Evolutionary conservation across 2,113 vertebrate genomes (phyloP), one percentile per base, ranked within the genome.

Genomic region (Hippolais icterina): DNA sequence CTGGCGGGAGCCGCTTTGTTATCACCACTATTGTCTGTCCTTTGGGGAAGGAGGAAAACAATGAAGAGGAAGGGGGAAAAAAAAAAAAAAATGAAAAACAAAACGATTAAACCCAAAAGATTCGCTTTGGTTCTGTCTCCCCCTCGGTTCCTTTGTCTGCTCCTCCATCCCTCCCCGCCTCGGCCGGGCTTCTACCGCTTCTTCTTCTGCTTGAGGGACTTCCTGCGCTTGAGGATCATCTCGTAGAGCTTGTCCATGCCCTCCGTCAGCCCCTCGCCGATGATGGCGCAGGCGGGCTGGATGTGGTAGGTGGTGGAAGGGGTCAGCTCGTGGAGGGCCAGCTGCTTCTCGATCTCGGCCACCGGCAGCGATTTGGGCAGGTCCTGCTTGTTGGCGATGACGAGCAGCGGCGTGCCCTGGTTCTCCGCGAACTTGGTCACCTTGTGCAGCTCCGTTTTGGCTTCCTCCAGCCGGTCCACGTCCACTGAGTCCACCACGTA

Each of bases 401-500:
- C 99, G 96, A 99, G 98, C 93, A 99, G 97, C 29, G 99, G 99
- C 5, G 99, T 99, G 57, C 99, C 99, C 89, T 99, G 99, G 98
- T 99, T 99, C 98, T 99, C 99, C 3, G 99, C 98, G 63, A 99
- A 99, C 97, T 99, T 99, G 94, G 99, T 99, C 96, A 99, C 99
- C 97, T 99, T 99, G 97, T 99, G 99, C 91, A 99, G 98, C 77
- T 99, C 99, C 0, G 99, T 99, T 92, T 98, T 99, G 94, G 99
- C 99, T 93, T 99, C 99, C 97, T 99, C 99, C 95, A 99, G 97
- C 71, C 99, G 94, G 94, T 99, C 99, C 60, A 99, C 99, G 83
- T 99, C 99, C 95, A 99, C 99, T 0, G 99, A 99, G 98, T 99
- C 99, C 98, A 99, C 99, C 70, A 99, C 99, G 81, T 99, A 99